A percentile compares a stretch with the other conserved stretches of the same genome.
Evolutionary conservation across 2,113 vertebrate species (phyloP).

Genomic region (Capreolus pygargus): DNA sequence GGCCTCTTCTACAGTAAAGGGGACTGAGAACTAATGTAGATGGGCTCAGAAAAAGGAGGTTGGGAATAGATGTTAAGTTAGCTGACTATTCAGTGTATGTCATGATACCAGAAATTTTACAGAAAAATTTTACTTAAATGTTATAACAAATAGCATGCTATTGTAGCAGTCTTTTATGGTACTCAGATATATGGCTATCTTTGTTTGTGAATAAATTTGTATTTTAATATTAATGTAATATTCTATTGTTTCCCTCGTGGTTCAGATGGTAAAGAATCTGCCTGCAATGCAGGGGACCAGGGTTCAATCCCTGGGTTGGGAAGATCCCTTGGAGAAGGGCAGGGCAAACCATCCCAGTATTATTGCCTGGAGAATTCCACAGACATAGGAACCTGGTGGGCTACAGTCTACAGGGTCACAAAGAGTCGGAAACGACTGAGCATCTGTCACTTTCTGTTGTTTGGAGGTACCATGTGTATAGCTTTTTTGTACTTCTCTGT

Average conservation of each 20-base stretch:
- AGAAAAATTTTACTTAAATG: neutral
- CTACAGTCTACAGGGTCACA: neutral
- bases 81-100: neutral
- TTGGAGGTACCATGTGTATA: neutral
- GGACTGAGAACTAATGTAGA: neutral
- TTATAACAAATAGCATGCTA: neutral
- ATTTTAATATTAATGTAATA: neutral
- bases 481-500: neutral
- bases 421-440: neutral
- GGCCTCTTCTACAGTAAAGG: neutral
- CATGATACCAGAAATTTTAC: neutral
- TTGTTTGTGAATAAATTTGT: neutral
- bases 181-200: neutral
- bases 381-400: neutral
- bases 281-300: neutral
- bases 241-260: neutral
- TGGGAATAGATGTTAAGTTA: neutral
- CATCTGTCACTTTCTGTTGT: neutral
- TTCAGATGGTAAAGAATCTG: neutral
- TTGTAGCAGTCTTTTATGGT: neutral
- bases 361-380: neutral
- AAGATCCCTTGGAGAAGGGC: neutral
- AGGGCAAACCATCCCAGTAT: neutral
- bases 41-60: neutral
- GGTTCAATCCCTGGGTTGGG: neutral